Evolutionary conservation across 2,113 vertebrate species (phyloP), one percentile per base, ranked within the genome.

Genomic region (Platichthys flesus): DNA sequence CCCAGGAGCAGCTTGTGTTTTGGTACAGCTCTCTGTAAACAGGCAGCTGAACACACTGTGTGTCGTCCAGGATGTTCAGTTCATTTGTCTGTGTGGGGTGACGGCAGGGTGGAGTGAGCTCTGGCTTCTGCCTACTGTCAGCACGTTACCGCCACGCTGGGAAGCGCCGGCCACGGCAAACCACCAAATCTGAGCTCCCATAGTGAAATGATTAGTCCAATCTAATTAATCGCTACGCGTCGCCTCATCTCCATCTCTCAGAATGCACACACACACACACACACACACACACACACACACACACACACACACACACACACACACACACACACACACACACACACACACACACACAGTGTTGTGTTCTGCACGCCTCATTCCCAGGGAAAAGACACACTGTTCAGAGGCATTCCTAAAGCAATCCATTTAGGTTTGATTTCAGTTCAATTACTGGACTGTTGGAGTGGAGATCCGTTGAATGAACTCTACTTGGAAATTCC

Each of bases 341-440:
- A 57, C 40, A 57, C 28, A 56, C 24, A 31, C 60, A 65, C 71
- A 68, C 75, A 78, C 31, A 18, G 3, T 26, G 74, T 79, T 70
- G 85, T 81, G 71, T 55, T 64, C 85, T 73, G 64, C 68, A 54
- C 23, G 23, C 67, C 72, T 57, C 76, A 81, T 85, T 90, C 88
- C 79, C 73, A 73, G 85, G 85, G 85, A 81, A 89, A 67, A 85
- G 79, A 82, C 64, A 49, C 62, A 67, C 68, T 84, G 90, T 91
- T 90, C 91, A 79, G 85, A 82, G 81, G 81, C 87, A 93, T 92
- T 92, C 88, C 85, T 77, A 70, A 69, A 58, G 63, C 85, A 93
- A 93, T 93, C 86, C 89, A 92, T 91, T 93, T 91, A 91, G 76
- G 81, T 88, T 87, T 87, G 88, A 90, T 91, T 91, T 91, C 86